Conservation (phyloP, 2,113 vertebrate genomes). For the Bubo scandiacus region DNA sequence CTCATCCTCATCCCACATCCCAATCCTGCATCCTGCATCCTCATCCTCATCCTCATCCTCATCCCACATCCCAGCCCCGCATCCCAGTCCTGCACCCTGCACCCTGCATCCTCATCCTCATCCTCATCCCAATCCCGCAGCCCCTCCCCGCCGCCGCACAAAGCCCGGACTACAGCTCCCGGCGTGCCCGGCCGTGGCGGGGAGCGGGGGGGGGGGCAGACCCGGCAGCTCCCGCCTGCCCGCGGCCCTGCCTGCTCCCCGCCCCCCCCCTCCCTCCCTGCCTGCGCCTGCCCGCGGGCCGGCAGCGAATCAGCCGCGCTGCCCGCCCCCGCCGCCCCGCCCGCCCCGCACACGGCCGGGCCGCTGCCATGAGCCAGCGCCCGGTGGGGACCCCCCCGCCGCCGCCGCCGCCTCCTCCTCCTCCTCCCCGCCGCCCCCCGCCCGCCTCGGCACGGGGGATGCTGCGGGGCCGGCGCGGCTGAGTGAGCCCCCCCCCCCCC, state of each 20-base stretch:
- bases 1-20: too few species aligned
- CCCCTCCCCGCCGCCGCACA: conserved; percentile 19
- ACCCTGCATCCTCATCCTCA: too few species aligned
- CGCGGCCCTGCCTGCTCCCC: too few species aligned
- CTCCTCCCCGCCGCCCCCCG: neutral
- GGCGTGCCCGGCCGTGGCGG: too few species aligned
- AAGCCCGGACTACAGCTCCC: conserved; percentile 76
- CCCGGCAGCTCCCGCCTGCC: too few species aligned
- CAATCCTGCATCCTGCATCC: neutral
- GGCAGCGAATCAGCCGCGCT: neutral
- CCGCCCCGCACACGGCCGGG: too few species aligned
- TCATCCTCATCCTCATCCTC: too few species aligned
- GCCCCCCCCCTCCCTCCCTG: too few species aligned
- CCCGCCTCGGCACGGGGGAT: neutral
- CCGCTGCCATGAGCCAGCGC: too few species aligned
- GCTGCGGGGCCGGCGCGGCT: neutral
- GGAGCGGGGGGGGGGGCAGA: too few species aligned
- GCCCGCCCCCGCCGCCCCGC: neutral
- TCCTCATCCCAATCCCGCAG: neutral
- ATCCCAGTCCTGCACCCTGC: neutral
- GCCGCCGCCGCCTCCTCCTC: neutral
- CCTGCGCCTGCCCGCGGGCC: too few species aligned
- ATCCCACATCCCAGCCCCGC: too few species aligned
- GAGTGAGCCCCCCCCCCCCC: neutral
- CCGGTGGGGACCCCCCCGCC: neutral